Percentiles rank a stretch among this genome's conserved stretches.
Evolutionary conservation across 2,113 vertebrate species (phyloP).

Genomic region (Macquaria ambigua): DNA sequence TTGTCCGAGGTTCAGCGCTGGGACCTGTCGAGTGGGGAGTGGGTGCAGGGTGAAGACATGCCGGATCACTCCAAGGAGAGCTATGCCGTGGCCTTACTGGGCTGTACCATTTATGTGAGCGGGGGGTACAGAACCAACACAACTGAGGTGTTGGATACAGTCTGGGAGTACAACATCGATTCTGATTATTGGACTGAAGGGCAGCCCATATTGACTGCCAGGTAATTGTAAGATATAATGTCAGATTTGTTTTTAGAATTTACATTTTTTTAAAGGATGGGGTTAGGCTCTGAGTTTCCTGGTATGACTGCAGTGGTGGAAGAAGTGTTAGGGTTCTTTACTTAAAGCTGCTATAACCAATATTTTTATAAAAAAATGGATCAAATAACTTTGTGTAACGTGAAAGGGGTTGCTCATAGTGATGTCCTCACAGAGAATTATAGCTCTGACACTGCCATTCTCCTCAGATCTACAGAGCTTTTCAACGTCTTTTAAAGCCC

Average conservation of each 20-base stretch:
- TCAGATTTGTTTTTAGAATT: neutral
- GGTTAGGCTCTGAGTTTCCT: neutral
- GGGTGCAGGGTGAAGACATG: constrained; percentile 4
- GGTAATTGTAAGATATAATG: neutral
- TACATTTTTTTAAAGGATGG: too few species aligned
- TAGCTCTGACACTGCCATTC: too few species aligned
- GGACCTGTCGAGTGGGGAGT: neutral
- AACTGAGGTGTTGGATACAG: neutral
- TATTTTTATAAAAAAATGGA: neutral
- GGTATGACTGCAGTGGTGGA: neutral
- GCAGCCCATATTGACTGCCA: neutral
- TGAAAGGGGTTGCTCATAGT: too few species aligned
- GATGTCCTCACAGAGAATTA: too few species aligned
- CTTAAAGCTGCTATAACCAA: neutral
- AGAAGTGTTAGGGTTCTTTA: neutral
- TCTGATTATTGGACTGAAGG: constrained; percentile 8
- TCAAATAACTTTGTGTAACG: neutral
- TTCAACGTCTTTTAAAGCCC: too few species aligned
- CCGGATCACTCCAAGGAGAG: neutral
- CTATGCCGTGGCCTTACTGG: neutral
- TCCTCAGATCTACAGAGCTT: too few species aligned
- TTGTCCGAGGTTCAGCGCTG: neutral
- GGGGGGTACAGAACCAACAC: neutral
- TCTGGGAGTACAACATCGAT: neutral
- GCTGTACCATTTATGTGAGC: constrained; percentile 7